Conservation (phyloP, 2,888 invertebrate species). For the Buathra laborator region DNA sequence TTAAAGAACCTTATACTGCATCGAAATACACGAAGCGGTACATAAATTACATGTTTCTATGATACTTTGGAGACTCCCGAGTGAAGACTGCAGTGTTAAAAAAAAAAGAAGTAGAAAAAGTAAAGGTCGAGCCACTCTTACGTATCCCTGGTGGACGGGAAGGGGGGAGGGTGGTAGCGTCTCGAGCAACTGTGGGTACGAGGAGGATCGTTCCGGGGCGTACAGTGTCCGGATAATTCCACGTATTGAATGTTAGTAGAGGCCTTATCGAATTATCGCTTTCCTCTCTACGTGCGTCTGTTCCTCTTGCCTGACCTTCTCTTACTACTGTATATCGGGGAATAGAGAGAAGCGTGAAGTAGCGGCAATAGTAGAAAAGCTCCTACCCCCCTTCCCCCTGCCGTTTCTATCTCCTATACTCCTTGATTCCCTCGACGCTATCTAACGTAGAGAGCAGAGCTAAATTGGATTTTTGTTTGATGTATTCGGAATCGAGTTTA, state of each 20-base stretch:
- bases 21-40: conserved; percentile 16
- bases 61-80: conserved; percentile 47
- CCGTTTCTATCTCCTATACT: conserved; percentile 58
- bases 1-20: conserved; percentile 1
- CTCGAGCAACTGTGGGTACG: conserved; percentile 29
- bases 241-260: conserved; percentile 77
- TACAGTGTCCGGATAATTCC: conserved; percentile 72
- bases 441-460: conserved; percentile 67
- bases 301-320: conserved; percentile 52
- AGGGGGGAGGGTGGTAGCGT: neutral
- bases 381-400: conserved; percentile 45
- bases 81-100: conserved; percentile 39
- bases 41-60: conserved; percentile 59
- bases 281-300: conserved; percentile 54
- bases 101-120: conserved; percentile 24
- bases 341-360: conserved; percentile 56
- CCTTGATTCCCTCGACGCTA: conserved; percentile 69
- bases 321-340: conserved; percentile 40
- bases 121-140: conserved; percentile 42
- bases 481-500: conserved; percentile 75
- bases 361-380: conserved; percentile 54
- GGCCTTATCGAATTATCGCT: conserved; percentile 78
- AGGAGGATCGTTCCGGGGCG: conserved; percentile 64
- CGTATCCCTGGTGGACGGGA: conserved; percentile 46
- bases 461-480: conserved; percentile 78